Conservation (phyloP, 2,888 invertebrate species). For the Parascotia fuliginaria region DNA sequence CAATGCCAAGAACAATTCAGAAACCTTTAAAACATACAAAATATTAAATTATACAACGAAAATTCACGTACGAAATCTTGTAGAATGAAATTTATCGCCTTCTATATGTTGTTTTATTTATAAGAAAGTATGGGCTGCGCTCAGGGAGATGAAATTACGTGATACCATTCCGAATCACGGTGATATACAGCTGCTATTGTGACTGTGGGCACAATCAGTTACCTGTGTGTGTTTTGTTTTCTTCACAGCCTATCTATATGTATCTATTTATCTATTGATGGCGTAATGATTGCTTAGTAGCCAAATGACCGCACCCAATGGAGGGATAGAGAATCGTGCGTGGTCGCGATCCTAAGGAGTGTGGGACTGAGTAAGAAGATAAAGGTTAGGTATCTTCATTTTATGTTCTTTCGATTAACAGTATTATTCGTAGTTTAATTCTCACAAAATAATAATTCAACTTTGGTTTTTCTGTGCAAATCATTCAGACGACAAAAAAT, state of each 20-base stretch:
- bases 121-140: conserved; percentile 77
- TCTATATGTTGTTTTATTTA: conserved; percentile 84
- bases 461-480: too few species aligned
- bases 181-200: conserved; percentile 71
- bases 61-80: conserved; percentile 75
- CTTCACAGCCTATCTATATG: conserved; percentile 22
- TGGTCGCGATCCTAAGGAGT: too few species aligned
- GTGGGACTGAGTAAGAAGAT: too few species aligned
- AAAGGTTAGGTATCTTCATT: too few species aligned
- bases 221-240: conserved; percentile 37
- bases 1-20: conserved; percentile 64
- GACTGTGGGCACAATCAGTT: conserved; percentile 48
- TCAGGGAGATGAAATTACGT: conserved; percentile 84
- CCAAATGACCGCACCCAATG: too few species aligned
- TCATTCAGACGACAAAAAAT: too few species aligned
- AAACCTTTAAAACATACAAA: conserved; percentile 71
- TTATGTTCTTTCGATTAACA: too few species aligned
- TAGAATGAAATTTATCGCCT: conserved; percentile 80
- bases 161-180: conserved; percentile 84
- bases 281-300: too few species aligned
- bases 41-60: conserved; percentile 76
- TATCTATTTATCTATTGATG: too few species aligned
- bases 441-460: too few species aligned
- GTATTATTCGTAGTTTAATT: too few species aligned
- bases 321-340: too few species aligned